Conservation (phyloP, 2,888 invertebrate species). For the Orthonevra nobilis region DNA sequence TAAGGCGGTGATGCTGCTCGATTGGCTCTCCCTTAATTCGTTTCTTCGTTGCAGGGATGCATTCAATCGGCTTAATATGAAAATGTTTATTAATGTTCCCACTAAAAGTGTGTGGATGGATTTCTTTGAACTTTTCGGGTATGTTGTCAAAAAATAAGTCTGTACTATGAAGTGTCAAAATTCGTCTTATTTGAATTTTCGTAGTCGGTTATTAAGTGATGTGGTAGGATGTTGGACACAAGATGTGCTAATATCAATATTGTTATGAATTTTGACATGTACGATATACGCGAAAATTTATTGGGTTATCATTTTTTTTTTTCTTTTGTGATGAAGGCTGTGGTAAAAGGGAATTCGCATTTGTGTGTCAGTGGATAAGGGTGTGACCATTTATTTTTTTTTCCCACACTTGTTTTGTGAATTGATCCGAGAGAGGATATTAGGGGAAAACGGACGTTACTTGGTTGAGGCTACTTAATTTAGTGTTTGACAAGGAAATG, state of each 20-base stretch:
- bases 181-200: too few species aligned
- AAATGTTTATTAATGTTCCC: too few species aligned
- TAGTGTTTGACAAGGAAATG: too few species aligned
- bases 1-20: too few species aligned
- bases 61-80: too few species aligned
- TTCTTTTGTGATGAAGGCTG: not conserved
- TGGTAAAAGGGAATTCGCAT: not conserved
- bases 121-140: not conserved
- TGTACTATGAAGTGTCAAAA: not conserved
- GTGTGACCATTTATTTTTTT: slow-evolving; percentile 41
- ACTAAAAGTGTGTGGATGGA: slow-evolving; percentile 5
- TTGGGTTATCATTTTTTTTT: not conserved
- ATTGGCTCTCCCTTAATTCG: slow-evolving; percentile 59
- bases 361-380: slow-evolving; percentile 41
- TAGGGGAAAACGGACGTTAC: not conserved
- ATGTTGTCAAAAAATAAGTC: not conserved
- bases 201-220: too few species aligned
- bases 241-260: slow-evolving; percentile 1
- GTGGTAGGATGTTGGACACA: not conserved
- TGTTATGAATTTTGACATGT: slow-evolving; percentile 19
- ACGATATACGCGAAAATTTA: too few species aligned
- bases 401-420: not conserved
- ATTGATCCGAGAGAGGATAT: not conserved
- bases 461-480: not conserved
- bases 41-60: too few species aligned